Evolutionary conservation across 2,888 invertebrate species (phyloP).

Genomic region (Allygus modestus): DNA sequence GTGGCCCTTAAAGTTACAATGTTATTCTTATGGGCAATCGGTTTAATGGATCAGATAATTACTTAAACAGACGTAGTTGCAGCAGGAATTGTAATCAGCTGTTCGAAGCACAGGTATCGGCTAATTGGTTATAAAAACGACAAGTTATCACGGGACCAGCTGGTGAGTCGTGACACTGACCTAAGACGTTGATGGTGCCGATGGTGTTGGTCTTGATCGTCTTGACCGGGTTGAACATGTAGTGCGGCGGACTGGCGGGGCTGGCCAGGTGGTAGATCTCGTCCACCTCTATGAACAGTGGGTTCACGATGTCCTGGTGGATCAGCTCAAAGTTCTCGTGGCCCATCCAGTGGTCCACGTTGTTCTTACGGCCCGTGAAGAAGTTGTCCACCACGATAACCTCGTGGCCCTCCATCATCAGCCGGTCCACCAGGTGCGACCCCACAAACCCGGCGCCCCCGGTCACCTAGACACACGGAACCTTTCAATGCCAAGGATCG

Average conservation of each 20-base stretch:
- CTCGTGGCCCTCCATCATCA: slow-evolving; percentile 98
- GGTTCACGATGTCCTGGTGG: slow-evolving; percentile 99
- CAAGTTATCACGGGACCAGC: too few species aligned
- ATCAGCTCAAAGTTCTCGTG: slow-evolving; percentile 99
- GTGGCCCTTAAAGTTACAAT: too few species aligned
- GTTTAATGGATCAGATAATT: too few species aligned
- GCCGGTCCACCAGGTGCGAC: slow-evolving; percentile 95
- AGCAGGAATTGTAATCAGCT: too few species aligned
- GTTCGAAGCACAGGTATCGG: too few species aligned
- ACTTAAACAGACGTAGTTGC: too few species aligned
- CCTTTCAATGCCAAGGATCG: too few species aligned
- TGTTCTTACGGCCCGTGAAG: slow-evolving; percentile 97
- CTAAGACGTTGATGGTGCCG: slow-evolving; percentile 95
- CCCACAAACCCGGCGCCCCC: slow-evolving; percentile 99
- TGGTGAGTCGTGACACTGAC: too few species aligned
- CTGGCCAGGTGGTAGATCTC: slow-evolving; percentile 99
- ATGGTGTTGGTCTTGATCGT: slow-evolving; percentile 99
- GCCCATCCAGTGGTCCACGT: slow-evolving; percentile 99
- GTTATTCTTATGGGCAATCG: too few species aligned
- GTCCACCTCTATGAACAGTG: slow-evolving; percentile 97
- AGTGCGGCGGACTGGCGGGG: slow-evolving; percentile 99
- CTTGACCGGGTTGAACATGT: slow-evolving; percentile 99
- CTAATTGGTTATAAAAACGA: too few species aligned
- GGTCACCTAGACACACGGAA: slow-evolving; percentile 81
- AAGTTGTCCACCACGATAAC: slow-evolving; percentile 98